phyloP scores from a whole-genome alignment of 2,797 vertebrate species.

The Phalloptychus januarius region DNA sequence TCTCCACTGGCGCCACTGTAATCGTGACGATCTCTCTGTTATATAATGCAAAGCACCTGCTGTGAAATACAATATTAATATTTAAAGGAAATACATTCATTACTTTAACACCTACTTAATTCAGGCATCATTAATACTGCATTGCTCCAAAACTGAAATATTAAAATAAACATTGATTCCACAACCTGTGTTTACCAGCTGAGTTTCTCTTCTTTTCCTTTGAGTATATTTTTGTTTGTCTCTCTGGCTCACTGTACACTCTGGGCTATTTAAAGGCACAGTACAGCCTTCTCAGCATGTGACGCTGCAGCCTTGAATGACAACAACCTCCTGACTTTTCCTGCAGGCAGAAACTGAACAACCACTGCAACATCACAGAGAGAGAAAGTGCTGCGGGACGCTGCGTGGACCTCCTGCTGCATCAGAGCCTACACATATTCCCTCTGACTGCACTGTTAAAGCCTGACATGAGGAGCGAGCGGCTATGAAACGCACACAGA shows the following conservation, averaged over 20 bases:
- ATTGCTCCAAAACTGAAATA: background rate
- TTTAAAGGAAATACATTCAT: background rate
- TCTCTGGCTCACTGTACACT: background rate
- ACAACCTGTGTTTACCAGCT: background rate
- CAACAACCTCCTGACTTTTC: conserved; percentile 17
- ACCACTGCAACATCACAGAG: conserved; percentile 13
- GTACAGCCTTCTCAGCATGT: conserved; percentile 11
- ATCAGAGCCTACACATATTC: conserved; percentile 6
- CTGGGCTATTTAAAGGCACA: conserved; percentile 16
- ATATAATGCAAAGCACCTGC: background rate
- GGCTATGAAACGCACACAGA: background rate
- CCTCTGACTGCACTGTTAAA: conserved; percentile 2
- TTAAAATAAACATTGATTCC: background rate
- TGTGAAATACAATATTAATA: background rate
- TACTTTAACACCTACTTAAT: background rate
- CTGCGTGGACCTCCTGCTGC: conserved; percentile 11
- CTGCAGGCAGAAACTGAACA: conserved; percentile 31
- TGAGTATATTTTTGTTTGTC: conserved; percentile 1
- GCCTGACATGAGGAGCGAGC: background rate
- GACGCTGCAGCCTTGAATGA: conserved; percentile 31
- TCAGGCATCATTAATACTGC: background rate
- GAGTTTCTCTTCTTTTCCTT: background rate
- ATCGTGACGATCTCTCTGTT: background rate
- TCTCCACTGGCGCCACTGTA: background rate
- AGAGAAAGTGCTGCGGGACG: conserved; percentile 7